Percentiles rank a stretch among this genome's conserved stretches.
These are phyloP conservation scores for Apotomis betuletana DNA, from an alignment of 2,888 invertebrate species.

Conservation along the genomic window DNA sequence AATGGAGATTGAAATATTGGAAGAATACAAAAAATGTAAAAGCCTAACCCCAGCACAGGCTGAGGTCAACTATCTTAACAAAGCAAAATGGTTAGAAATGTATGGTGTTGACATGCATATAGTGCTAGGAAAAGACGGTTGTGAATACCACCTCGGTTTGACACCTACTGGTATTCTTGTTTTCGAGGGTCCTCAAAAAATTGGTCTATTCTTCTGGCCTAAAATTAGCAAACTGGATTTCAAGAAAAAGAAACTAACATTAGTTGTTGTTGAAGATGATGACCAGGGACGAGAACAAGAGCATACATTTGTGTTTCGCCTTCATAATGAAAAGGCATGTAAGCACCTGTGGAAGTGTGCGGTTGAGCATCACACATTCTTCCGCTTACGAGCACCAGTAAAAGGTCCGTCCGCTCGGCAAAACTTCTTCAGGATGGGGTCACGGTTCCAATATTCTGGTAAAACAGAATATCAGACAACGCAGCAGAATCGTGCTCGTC, in stretches of 20 bases:
- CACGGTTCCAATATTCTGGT: slow-evolving; percentile 96
- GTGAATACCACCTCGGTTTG: slow-evolving; percentile 97
- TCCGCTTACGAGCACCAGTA: slow-evolving; percentile 94
- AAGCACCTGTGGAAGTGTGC: slow-evolving; percentile 99
- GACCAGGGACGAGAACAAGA: slow-evolving; percentile 98
- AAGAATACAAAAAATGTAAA: slow-evolving; percentile 93
- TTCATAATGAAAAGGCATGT: slow-evolving; percentile 98
- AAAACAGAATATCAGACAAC: slow-evolving; percentile 99
- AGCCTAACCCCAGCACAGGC: slow-evolving; percentile 97
- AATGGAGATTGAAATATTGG: slow-evolving; percentile 96
- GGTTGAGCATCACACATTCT: slow-evolving; percentile 99
- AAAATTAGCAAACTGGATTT: slow-evolving; percentile 99
- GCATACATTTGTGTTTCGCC: slow-evolving; percentile 98
- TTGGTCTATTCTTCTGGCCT: slow-evolving; percentile 99
- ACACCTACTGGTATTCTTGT: slow-evolving; percentile 99
- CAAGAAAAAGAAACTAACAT: slow-evolving; percentile 97
- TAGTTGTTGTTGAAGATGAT: slow-evolving; percentile 99
- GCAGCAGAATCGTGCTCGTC: slow-evolving; percentile 93
- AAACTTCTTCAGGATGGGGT: slow-evolving; percentile 99
- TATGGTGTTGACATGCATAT: slow-evolving; percentile 99
- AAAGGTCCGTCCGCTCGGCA: slow-evolving; percentile 95
- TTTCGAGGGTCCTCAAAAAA: slow-evolving; percentile 98
- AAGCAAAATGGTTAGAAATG: slow-evolving; percentile 99
- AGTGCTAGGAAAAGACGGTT: slow-evolving; percentile 97
- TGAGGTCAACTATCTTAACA: slow-evolving; percentile 96